Conservation (phyloP, 1,140 invertebrate species). For the Procambarus virginalis region DNA sequence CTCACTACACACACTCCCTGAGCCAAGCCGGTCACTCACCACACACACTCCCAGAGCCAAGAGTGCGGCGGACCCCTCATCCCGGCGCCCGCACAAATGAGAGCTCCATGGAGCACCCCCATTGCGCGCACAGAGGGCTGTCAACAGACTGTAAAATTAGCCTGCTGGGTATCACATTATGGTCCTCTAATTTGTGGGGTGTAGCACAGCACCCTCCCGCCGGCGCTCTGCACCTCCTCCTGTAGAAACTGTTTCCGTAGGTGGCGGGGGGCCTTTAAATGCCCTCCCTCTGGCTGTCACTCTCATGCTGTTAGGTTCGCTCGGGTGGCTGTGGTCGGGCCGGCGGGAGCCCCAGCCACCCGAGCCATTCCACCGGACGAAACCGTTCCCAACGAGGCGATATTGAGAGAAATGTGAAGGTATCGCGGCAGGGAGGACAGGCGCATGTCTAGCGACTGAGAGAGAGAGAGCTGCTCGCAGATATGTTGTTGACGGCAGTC, state of each 20-base stretch:
- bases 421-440: background rate
- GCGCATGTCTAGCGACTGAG: background rate
- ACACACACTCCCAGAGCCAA: too few relatives aligned
- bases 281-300: background rate
- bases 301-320: background rate
- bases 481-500: background rate
- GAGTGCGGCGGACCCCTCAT: too few relatives aligned
- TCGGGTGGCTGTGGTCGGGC: background rate
- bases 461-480: too few relatives aligned
- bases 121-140: conserved; percentile 9
- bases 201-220: background rate
- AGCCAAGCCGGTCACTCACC: background rate
- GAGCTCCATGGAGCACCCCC: background rate
- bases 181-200: conserved; percentile 49
- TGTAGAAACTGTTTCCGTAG: conserved; percentile 31
- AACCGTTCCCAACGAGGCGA: background rate
- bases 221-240: conserved; percentile 7
- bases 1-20: background rate
- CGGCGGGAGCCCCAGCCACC: background rate
- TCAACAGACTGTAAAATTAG: conserved; percentile 56
- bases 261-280: conserved; percentile 12
- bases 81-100: background rate
- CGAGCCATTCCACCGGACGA: background rate
- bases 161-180: conserved; percentile 50
- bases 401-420: background rate